Percentiles rank a stretch among this genome's conserved stretches.
phyloP scores from a whole-genome alignment of 1,140 invertebrate genomes.

The Ladona fulva region DNA sequence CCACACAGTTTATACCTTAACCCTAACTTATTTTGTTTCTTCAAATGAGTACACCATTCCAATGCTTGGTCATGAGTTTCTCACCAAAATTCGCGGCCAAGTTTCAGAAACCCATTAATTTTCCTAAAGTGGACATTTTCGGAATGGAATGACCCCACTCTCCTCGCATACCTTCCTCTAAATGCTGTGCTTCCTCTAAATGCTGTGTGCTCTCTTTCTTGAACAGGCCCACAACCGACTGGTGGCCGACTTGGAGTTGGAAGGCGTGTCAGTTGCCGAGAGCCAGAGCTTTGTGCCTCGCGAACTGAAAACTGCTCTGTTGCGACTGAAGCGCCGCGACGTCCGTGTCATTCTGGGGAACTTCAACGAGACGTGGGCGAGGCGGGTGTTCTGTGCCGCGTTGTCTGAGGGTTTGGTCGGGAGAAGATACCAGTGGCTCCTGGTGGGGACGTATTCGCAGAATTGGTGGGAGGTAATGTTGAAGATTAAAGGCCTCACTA shows the following conservation, averaged over 20 bases:
- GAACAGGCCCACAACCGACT: conserved; percentile 84
- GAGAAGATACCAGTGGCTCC: conserved; percentile 91
- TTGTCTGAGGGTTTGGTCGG: conserved; percentile 79
- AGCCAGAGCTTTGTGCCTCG: conserved; percentile 84
- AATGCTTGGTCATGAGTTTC: too few species aligned
- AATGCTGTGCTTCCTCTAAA: neutral
- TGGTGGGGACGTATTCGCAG: conserved; percentile 76
- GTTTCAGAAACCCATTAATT: too few species aligned
- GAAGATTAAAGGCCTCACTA: too few species aligned
- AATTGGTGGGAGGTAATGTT: neutral
- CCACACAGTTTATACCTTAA: too few species aligned
- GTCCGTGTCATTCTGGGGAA: conserved; percentile 93
- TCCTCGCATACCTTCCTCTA: too few species aligned
- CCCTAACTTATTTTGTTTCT: too few species aligned
- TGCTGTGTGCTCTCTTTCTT: conserved; percentile 20
- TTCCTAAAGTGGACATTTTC: too few species aligned
- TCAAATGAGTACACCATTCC: too few species aligned
- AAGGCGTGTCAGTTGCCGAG: conserved; percentile 73
- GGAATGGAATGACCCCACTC: too few species aligned
- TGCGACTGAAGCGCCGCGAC: conserved; percentile 84
- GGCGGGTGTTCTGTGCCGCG: conserved; percentile 89
- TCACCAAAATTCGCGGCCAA: too few species aligned
- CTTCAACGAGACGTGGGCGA: conserved; percentile 90
- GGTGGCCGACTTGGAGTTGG: conserved; percentile 75
- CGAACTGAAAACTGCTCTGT: conserved; percentile 72